phyloP scores from a whole-genome alignment of 2,888 invertebrate species.

The Lasioglossum villosulum region DNA sequence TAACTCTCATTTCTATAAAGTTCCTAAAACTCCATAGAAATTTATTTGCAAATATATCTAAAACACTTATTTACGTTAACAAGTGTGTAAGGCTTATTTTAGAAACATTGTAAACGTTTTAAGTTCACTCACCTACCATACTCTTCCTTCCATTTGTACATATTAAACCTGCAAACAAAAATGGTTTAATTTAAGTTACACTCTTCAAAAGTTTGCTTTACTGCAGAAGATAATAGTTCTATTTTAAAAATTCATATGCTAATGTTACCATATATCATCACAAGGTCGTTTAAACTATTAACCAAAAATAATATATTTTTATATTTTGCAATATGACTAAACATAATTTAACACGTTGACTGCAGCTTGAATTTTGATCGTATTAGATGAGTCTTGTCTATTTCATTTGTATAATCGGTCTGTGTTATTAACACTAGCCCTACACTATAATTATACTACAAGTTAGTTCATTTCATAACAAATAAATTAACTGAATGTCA shows the following conservation, averaged over 20 bases:
- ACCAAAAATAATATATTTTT: background rate
- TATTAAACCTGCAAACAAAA: conserved; percentile 46
- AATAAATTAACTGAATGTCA: background rate
- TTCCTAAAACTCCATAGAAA: conserved; percentile 22
- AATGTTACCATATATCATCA: background rate
- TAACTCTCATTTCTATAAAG: conserved; percentile 17
- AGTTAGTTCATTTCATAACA: background rate
- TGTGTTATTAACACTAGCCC: background rate
- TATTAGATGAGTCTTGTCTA: background rate
- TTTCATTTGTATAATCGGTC: background rate
- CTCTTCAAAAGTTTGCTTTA: background rate
- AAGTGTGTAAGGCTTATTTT: conserved; percentile 39
- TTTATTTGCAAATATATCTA: conserved; percentile 33
- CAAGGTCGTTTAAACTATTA: background rate
- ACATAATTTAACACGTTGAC: background rate
- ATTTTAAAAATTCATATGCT: background rate
- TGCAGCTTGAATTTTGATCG: background rate
- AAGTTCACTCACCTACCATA: conserved; percentile 46
- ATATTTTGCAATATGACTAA: background rate
- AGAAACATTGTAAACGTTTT: conserved; percentile 33
- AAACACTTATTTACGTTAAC: conserved; percentile 5
- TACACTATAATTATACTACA: background rate
- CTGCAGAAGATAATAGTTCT: background rate
- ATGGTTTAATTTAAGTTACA: background rate
- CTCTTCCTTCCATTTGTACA: conserved; percentile 42